Conservation (phyloP, 2,113 vertebrate genomes). For the Lepisosteus osseus region DNA sequence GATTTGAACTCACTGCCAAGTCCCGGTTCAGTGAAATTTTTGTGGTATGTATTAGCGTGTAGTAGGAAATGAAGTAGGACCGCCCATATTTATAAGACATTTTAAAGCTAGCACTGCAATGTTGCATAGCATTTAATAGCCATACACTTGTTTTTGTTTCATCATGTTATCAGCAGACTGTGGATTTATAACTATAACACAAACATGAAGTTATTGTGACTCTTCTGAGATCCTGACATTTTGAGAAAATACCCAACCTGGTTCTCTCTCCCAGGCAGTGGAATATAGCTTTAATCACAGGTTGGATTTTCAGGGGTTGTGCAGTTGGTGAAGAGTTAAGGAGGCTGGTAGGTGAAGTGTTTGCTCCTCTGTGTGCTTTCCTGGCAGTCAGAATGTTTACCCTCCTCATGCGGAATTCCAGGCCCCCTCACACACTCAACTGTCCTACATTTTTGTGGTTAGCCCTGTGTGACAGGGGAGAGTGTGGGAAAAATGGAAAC, state of each 20-base stretch:
- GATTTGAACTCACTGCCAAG: conserved; percentile 2
- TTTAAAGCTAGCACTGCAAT: not conserved
- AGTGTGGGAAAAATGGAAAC: conserved; percentile 98
- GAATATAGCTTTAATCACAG: too few species aligned
- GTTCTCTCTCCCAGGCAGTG: too few species aligned
- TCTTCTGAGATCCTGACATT: too few species aligned
- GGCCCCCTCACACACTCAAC: conserved; percentile 79
- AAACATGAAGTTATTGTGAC: too few species aligned
- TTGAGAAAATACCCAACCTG: too few species aligned
- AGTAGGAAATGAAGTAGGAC: conserved; percentile 18
- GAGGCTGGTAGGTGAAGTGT: conserved; percentile 55
- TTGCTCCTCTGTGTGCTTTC: conserved; percentile 66
- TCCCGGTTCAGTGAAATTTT: conserved; percentile 15
- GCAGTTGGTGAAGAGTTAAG: conserved; percentile 34
- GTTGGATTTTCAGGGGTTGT: not conserved
- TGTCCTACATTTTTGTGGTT: conserved; percentile 91
- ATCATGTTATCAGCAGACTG: too few species aligned
- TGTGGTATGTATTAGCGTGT: conserved; percentile 23
- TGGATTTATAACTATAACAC: too few species aligned
- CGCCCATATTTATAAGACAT: conserved; percentile 15
- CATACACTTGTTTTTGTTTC: too few species aligned
- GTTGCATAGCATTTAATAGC: not conserved
- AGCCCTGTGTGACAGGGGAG: conserved; percentile 87
- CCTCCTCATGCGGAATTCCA: conserved; percentile 82
- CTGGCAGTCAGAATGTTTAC: conserved; percentile 79